Evolutionary conservation across 2,888 invertebrate genomes (phyloP).

Genomic region (Drosophila pegasa): DNA sequence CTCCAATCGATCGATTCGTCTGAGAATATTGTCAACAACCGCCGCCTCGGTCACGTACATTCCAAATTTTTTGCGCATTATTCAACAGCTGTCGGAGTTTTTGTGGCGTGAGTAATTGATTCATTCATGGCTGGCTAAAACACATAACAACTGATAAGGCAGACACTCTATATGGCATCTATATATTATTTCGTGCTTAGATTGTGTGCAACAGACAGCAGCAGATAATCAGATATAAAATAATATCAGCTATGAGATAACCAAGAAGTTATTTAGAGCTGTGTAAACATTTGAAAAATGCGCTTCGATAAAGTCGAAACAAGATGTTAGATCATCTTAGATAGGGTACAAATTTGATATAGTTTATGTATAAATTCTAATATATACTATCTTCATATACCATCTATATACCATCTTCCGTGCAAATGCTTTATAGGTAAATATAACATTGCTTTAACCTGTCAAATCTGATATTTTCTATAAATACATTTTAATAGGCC

Average conservation of each 20-base stretch:
- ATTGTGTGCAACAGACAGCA: conserved; percentile 7
- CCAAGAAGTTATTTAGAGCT: not conserved
- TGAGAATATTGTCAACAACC: conserved; percentile 27
- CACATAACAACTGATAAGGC: conserved; percentile 46
- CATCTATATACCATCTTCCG: no score
- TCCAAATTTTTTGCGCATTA: conserved; percentile 51
- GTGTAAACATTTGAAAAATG: conserved; percentile 8
- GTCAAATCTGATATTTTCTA: no score
- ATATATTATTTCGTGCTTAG: conserved; percentile 5
- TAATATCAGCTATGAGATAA: conserved; percentile 5
- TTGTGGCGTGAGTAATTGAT: conserved; percentile 56
- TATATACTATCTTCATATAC: no score
- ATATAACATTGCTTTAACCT: no score
- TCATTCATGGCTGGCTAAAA: conserved; percentile 50
- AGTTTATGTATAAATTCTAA: not conserved
- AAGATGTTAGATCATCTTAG: not conserved
- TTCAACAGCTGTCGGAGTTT: conserved; percentile 28
- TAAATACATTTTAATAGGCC: no score
- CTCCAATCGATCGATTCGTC: conserved; percentile 49
- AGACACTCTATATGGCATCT: not conserved
- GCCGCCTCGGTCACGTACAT: conserved; percentile 53
- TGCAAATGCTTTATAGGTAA: no score
- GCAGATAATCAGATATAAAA: conserved; percentile 6
- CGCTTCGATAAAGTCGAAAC: not conserved
- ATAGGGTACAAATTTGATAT: not conserved